Evolutionary conservation across 2,797 vertebrate species (phyloP), one percentile per base, ranked within the genome.

Genomic region (Australoheros facetus): DNA sequence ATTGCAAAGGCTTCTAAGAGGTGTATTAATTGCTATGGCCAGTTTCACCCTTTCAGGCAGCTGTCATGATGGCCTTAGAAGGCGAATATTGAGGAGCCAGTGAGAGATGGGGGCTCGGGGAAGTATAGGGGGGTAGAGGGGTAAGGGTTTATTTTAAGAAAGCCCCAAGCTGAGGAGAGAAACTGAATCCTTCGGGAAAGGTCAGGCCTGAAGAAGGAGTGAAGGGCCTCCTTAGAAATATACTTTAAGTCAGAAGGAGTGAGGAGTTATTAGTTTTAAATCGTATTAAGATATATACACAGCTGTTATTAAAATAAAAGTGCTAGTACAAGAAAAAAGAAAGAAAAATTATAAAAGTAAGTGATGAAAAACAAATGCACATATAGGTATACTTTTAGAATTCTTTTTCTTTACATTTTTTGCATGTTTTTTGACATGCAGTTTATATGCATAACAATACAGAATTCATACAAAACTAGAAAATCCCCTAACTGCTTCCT

Each of bases 11-110:
- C 85, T 89, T 74, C 88, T 79, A 82, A 86, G 89, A 90, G 91
- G 87, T 91, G 84, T 94, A 94, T 94, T 93, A 90, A 94, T 93
- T 91, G 91, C 93, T 59, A 28, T 82, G 72, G 59, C 85, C 82
- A 91, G 87, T 92, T 85, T 88, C 78, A 87, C 87, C 77, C 89
- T 79, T 91, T 92, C 56, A 58, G 84, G 74, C 95, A 95, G 95
- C 95, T 96, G 95, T 95, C 94, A 93, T 13, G 87, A 95, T 95
- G 87, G 91, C 95, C 95, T 94, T 96, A 96, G 95, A 96, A 96
- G 95, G 95, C 92, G 82, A 96, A 95, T 93, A 93, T 94, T 93
- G 91, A 95, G 95, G 86, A 89, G 93, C 85, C 83, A 88, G 89
- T 87, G 87, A 92, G 92, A 89, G 90, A 90, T 26, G 75, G 88